A percentile compares a stretch with the other conserved stretches of the same genome.
These are phyloP conservation scores for Conus betulinus DNA, from an alignment of 1,140 invertebrate genomes.

Conservation along the genomic window DNA sequence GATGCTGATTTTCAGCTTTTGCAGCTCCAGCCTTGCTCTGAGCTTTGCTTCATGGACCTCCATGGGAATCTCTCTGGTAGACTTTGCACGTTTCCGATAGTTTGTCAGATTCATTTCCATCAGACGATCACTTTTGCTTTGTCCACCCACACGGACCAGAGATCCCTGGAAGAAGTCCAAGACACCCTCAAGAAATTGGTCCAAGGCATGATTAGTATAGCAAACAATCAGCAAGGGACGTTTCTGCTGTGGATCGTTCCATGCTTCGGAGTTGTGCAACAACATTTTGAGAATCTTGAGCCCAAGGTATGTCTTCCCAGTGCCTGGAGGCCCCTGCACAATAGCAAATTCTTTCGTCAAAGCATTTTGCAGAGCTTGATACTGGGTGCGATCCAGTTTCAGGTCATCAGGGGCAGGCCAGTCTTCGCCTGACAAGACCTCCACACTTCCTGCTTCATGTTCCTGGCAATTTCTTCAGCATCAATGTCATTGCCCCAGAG, in stretches of 20 bases:
- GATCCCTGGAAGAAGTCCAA: slow-evolving; percentile 56
- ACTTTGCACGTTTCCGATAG: slow-evolving; percentile 42
- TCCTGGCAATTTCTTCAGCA: neutral
- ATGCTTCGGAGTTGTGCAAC: slow-evolving; percentile 66
- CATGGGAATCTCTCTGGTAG: slow-evolving; percentile 38
- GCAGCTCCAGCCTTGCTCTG: slow-evolving; percentile 43
- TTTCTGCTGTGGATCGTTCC: slow-evolving; percentile 51
- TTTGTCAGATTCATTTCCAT: slow-evolving; percentile 50
- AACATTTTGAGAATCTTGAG: slow-evolving; percentile 72
- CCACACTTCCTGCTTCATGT: neutral
- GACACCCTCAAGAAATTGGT: slow-evolving; percentile 88
- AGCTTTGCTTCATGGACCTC: slow-evolving; percentile 47
- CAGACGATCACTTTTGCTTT: slow-evolving; percentile 78
- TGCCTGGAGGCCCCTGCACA: slow-evolving; percentile 81
- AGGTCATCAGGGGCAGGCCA: slow-evolving; percentile 65
- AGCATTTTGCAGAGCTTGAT: slow-evolving; percentile 73
- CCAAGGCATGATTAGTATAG: slow-evolving; percentile 91
- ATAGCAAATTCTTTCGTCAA: slow-evolving; percentile 78
- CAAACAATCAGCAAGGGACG: slow-evolving; percentile 86
- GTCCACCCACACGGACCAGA: slow-evolving; percentile 85
- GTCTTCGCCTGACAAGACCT: slow-evolving; percentile 40
- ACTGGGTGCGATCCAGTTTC: slow-evolving; percentile 76
- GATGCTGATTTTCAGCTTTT: slow-evolving; percentile 45
- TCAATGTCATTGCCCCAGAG: slow-evolving; percentile 38
- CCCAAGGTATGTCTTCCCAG: slow-evolving; percentile 72